Evolutionary conservation across 2,113 vertebrate genomes (phyloP).

Genomic region (Brachionichthys hirsutus): DNA sequence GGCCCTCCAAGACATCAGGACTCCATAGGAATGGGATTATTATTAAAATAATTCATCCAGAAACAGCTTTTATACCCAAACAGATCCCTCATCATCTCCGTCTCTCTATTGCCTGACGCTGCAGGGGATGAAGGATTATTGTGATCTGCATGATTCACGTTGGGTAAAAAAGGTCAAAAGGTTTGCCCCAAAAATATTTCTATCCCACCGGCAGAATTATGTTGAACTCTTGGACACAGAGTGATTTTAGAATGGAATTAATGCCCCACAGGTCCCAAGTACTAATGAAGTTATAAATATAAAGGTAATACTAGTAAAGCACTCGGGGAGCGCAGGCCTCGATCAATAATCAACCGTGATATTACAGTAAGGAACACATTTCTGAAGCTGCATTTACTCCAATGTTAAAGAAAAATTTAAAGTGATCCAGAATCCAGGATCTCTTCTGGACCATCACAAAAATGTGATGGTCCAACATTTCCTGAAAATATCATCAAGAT

Average conservation of each 20-base stretch:
- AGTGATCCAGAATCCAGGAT: too few relatives aligned
- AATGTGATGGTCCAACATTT: too few relatives aligned
- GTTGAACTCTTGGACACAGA: not conserved
- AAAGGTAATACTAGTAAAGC: not conserved
- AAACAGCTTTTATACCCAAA: slow-evolving; percentile 26
- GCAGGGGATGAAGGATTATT: slow-evolving; percentile 38
- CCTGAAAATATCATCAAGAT: too few relatives aligned
- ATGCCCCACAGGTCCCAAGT: not conserved
- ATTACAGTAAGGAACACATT: too few relatives aligned
- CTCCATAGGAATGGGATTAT: slow-evolving; percentile 19
- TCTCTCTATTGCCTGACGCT: slow-evolving; percentile 35
- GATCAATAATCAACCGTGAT: too few relatives aligned
- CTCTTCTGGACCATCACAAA: too few relatives aligned
- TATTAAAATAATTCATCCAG: slow-evolving; percentile 16
- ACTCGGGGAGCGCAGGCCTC: too few relatives aligned
- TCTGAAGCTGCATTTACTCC: too few relatives aligned
- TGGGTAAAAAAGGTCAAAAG: slow-evolving; percentile 25
- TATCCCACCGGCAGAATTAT: not conserved
- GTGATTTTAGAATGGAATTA: slow-evolving; percentile 7
- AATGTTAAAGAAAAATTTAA: too few relatives aligned
- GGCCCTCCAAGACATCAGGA: slow-evolving; percentile 59
- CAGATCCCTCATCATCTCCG: slow-evolving; percentile 38
- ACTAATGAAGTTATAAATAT: not conserved
- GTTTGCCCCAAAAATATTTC: slow-evolving; percentile 17
- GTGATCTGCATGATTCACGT: slow-evolving; percentile 49